Conservation (phyloP, 2,797 vertebrate genomes). For the Choloepus didactylus region DNA sequence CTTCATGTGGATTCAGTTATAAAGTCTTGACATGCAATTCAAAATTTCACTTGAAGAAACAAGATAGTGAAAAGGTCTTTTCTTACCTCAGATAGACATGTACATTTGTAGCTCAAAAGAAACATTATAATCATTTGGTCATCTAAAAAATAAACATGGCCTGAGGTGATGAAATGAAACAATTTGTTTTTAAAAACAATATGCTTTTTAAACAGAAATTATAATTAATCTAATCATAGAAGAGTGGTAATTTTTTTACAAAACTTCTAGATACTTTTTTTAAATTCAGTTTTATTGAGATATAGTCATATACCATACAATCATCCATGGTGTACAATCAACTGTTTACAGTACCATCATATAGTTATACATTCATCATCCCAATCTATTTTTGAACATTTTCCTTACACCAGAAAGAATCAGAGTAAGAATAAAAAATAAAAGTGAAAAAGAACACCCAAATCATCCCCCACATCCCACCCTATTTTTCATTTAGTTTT, state of each 20-base stretch:
- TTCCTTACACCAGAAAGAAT: too few relatives aligned
- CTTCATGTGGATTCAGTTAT: not conserved
- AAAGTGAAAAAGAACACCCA: too few relatives aligned
- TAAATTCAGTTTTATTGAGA: not conserved
- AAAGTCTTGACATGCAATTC: not conserved
- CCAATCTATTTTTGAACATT: too few relatives aligned
- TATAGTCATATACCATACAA: too few relatives aligned
- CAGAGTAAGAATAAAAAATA: too few relatives aligned
- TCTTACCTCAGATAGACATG: not conserved
- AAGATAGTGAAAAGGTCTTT: not conserved
- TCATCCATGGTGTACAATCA: too few relatives aligned
- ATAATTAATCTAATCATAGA: conserved; percentile 96
- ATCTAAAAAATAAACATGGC: not conserved
- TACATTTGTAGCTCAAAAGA: not conserved
- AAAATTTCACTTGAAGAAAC: not conserved
- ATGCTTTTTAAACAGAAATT: conserved; percentile 88
- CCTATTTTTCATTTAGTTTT: too few relatives aligned
- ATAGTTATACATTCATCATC: too few relatives aligned
- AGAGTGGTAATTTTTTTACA: conserved; percentile 90
- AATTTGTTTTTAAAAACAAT: not conserved
- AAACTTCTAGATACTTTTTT: conserved; percentile 46
- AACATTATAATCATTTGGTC: not conserved
- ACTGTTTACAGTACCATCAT: too few relatives aligned
- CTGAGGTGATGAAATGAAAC: conserved; percentile 39
- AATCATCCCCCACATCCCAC: too few relatives aligned